Evolutionary conservation across 2,113 vertebrate genomes (phyloP), one percentile per base, ranked within the genome.

Genomic region (Rissa tridactyla): DNA sequence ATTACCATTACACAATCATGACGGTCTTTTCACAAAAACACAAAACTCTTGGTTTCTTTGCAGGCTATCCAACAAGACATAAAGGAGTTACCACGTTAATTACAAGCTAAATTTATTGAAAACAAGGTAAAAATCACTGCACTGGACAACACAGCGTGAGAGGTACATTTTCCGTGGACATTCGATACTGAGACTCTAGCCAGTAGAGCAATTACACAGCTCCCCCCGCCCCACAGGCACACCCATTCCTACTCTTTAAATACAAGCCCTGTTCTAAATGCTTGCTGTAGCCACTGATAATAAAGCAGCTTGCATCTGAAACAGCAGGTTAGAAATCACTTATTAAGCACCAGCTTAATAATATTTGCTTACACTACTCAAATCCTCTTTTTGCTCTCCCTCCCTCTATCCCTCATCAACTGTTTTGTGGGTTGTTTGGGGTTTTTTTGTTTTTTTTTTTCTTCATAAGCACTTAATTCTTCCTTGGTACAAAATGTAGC

Each of bases 301-400:
- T 34, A 87, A 82, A 93, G 88, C 92, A 94, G 72, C 38, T 30
- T 82, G 81, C 86, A 95, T 51, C 83, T 91, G 51, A 97, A 94
- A 94, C 71, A 91, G 57, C 77, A 73, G 32, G 7, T 95, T 90
- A 97, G 86, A 97, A 97, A 96, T 61, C 95, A 94, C 97, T 97
- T 93, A 97, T 97, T 97, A 98, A 98, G 96, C 95, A 95, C 97
- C 97, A 97, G 97, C 97, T 98, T 97, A 98, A 98, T 94, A 97
- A 20, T 25, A 82, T 16, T 68, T 91, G 82, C 78, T 93, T 90
- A 92, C 57, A 62, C 81, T 81, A 65, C 44, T 92, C 79, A 93
- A 96, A 72, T 88, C 58, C 83, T 44, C 38, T 68, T 80, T 96
- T 70, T 34, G 76, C 40, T 92, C 44, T 30, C 65, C 17, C 66